These are phyloP conservation scores for Amblyopsis hoosieri DNA, from an alignment of 2,797 vertebrate genomes.

Conservation along the genomic window DNA sequence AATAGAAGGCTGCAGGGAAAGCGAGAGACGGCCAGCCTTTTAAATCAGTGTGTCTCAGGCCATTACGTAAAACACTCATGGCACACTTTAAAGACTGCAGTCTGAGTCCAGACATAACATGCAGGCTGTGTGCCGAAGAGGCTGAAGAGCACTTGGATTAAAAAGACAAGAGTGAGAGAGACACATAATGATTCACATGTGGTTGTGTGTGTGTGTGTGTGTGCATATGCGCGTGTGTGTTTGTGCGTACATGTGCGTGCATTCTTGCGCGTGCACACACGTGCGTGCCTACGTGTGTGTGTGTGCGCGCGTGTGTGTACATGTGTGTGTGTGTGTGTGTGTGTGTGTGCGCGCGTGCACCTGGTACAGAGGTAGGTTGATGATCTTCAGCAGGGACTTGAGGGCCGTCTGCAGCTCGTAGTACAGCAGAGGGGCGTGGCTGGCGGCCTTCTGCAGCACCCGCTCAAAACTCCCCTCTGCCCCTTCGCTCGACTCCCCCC, in stretches of 20 bases:
- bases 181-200: neutral
- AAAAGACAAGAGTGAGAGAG: neutral
- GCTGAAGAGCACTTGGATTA: conserved; percentile 27
- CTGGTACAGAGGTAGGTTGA: conserved; percentile 93
- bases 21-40: no score
- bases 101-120: no score
- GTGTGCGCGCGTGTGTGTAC: neutral
- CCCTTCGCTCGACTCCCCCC: conserved; percentile 75
- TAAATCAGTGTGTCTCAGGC: no score
- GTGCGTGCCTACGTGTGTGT: neutral
- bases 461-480: conserved; percentile 53
- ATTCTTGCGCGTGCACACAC: neutral
- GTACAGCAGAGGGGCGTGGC: conserved; percentile 86
- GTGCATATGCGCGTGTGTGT: conserved; percentile 12
- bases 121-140: no score
- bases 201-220: conserved; percentile 15
- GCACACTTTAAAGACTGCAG: no score
- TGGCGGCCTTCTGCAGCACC: conserved; percentile 68
- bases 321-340: conserved; percentile 11
- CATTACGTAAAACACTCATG: no score
- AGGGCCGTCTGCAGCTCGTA: conserved; percentile 92
- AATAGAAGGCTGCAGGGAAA: no score
- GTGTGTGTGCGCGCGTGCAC: conserved; percentile 65
- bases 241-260: conserved; percentile 1
- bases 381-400: conserved; percentile 89